phyloP scores from a whole-genome alignment of 2,888 invertebrate genomes.

The Mylabris sibirica region DNA sequence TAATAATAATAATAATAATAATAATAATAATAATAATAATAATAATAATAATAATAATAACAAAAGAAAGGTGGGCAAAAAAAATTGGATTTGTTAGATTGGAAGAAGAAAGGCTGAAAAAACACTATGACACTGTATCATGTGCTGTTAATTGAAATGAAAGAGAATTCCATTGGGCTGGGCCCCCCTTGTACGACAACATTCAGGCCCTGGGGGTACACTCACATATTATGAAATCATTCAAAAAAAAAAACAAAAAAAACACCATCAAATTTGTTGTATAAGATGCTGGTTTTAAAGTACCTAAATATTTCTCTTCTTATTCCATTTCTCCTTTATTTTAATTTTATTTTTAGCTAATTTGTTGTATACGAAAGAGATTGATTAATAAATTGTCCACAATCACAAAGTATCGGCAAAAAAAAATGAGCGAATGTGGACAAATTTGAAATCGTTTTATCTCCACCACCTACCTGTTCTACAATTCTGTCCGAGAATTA shows the following conservation, averaged over 20 bases:
- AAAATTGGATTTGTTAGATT: not conserved
- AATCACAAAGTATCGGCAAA: not conserved
- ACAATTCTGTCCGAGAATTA: slow-evolving; percentile 3
- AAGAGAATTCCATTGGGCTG: slow-evolving; percentile 22
- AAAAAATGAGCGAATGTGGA: not conserved
- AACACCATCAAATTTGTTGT: slow-evolving; percentile 31
- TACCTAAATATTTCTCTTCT: too few relatives aligned
- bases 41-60: not conserved
- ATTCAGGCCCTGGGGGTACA: not conserved
- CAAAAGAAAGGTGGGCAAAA: not conserved
- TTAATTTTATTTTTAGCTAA: not conserved
- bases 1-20: not conserved
- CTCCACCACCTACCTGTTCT: not conserved
- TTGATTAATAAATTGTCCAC: not conserved
- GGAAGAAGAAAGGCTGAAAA: not conserved
- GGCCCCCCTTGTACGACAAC: slow-evolving; percentile 8
- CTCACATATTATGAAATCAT: slow-evolving; percentile 32
- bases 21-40: not conserved
- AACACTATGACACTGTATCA: not conserved
- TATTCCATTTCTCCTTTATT: slow-evolving; percentile 25
- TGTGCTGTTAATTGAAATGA: slow-evolving; percentile 25
- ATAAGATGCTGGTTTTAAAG: slow-evolving; percentile 37
- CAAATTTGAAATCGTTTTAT: not conserved
- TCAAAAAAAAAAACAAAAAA: not conserved
- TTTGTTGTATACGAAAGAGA: too few relatives aligned